Conservation (phyloP, 2,888 invertebrate genomes). For the Drosophila differens region DNA sequence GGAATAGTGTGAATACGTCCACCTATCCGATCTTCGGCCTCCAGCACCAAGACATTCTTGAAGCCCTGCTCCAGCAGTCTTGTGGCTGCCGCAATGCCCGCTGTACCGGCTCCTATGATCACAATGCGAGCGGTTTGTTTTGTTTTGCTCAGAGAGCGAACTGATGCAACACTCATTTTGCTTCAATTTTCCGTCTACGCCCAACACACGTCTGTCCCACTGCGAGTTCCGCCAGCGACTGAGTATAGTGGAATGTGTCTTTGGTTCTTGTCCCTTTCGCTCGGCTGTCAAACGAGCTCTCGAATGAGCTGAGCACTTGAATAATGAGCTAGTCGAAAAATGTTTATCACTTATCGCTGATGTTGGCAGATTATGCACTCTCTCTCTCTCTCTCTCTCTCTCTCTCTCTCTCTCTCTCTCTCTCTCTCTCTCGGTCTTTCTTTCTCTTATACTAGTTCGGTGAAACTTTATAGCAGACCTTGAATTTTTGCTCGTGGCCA, state of each 20-base stretch:
- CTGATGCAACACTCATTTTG: conserved; percentile 53
- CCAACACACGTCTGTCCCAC: conserved; percentile 21
- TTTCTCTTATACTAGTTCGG: conserved; percentile 28
- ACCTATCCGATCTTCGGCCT: conserved; percentile 88
- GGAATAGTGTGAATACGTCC: conserved; percentile 87
- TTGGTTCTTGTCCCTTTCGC: conserved; percentile 19
- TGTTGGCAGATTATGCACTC: conserved; percentile 2
- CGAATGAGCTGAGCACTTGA: conserved; percentile 24
- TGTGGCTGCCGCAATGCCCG: conserved; percentile 85
- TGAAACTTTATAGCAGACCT: conserved; percentile 20
- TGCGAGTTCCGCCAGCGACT: conserved; percentile 53
- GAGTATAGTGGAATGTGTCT: conserved; percentile 1
- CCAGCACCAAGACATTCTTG: conserved; percentile 87
- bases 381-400: background rate
- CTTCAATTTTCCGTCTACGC: background rate
- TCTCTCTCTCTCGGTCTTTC: background rate
- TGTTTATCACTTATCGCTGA: conserved; percentile 15
- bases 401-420: background rate
- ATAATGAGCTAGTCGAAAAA: background rate
- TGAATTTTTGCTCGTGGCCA: background rate
- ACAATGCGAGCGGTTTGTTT: conserved; percentile 79
- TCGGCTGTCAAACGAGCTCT: conserved; percentile 1
- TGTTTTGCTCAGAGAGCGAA: conserved; percentile 49
- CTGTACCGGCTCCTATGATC: conserved; percentile 84
- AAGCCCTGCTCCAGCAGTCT: conserved; percentile 85